Evolutionary conservation across 1,140 invertebrate genomes (phyloP).

Genomic region (Cyclina sinensis): DNA sequence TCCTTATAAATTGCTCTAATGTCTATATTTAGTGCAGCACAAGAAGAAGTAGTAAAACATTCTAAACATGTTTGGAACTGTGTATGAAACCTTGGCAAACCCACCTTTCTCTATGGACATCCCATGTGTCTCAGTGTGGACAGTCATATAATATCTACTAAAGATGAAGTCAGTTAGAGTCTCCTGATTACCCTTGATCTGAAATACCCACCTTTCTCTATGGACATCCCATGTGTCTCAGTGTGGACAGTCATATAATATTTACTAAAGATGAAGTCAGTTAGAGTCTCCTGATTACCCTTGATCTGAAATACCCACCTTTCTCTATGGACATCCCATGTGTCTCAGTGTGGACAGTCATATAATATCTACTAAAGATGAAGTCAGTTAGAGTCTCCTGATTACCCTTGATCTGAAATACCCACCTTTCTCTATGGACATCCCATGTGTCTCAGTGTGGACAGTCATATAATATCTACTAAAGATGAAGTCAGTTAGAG

Average conservation of each 20-base stretch:
- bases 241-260: constrained; percentile 81
- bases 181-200: constrained; percentile 75
- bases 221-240: constrained; percentile 74
- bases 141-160: constrained; percentile 81
- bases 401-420: constrained; percentile 78
- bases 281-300: constrained; percentile 69
- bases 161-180: constrained; percentile 82
- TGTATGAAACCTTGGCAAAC: too few relatives aligned
- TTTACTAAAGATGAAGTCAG: constrained; percentile 84
- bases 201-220: constrained; percentile 85
- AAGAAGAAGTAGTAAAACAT: too few relatives aligned
- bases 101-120: constrained; percentile 82
- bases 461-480: constrained; percentile 81
- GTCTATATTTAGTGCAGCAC: too few relatives aligned
- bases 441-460: constrained; percentile 79
- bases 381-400: constrained; percentile 77
- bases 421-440: too few relatives aligned
- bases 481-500: constrained; percentile 82
- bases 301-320: constrained; percentile 77
- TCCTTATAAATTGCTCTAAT: too few relatives aligned
- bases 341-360: constrained; percentile 81
- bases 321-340: constrained; percentile 73
- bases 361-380: constrained; percentile 83
- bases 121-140: constrained; percentile 79
- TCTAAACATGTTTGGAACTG: too few relatives aligned